phyloP scores from a whole-genome alignment of 2,797 vertebrate species.

The Silurus lanzhouensis region DNA sequence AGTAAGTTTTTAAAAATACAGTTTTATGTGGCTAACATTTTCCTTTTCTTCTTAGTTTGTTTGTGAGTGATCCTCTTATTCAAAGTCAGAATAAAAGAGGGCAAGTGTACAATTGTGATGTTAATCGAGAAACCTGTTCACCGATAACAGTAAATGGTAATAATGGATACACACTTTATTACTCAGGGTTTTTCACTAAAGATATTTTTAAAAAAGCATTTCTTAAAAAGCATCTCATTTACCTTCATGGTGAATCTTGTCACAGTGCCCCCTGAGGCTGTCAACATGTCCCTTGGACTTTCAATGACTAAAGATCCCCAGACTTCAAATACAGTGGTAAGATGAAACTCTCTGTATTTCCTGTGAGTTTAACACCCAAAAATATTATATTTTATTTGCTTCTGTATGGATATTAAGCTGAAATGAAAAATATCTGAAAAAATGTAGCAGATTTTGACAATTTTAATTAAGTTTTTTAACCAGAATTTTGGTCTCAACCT shows the following conservation, averaged over 20 bases:
- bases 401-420: background rate
- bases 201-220: background rate
- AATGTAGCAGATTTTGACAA: too few relatives aligned
- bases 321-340: slow-evolving; percentile 60
- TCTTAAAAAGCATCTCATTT: background rate
- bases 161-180: background rate
- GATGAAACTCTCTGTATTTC: slow-evolving; percentile 1
- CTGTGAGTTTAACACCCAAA: background rate
- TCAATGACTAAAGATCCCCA: slow-evolving; percentile 61
- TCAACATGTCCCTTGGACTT: slow-evolving; percentile 75
- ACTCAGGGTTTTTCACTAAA: background rate
- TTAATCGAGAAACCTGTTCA: background rate
- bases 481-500: too few relatives aligned
- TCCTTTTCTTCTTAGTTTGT: slow-evolving; percentile 60
- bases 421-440: background rate
- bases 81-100: slow-evolving; percentile 53
- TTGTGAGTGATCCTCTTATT: slow-evolving; percentile 70
- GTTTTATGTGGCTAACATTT: background rate
- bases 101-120: slow-evolving; percentile 55
- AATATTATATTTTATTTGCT: background rate
- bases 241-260: slow-evolving; percentile 30
- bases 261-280: slow-evolving; percentile 61
- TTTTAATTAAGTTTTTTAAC: too few relatives aligned
- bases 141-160: slow-evolving; percentile 46
- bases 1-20: too few relatives aligned